Evolutionary conservation across 2,888 invertebrate species (phyloP).

Genomic region (Ametastegia equiseti): DNA sequence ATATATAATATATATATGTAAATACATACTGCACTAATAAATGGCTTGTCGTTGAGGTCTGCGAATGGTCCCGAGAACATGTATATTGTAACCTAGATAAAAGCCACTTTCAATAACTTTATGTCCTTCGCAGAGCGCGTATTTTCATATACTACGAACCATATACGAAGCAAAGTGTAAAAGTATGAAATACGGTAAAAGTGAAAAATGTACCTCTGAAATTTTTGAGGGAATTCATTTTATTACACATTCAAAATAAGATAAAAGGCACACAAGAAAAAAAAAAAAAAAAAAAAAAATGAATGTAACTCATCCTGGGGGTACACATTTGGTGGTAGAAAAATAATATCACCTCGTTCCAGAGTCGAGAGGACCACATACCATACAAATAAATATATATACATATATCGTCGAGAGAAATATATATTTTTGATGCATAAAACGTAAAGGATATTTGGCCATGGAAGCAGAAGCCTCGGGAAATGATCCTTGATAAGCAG

Average conservation of each 20-base stretch:
- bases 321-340: not conserved
- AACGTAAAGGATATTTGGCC: conserved; percentile 14
- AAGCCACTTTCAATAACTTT: not conserved
- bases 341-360: not conserved
- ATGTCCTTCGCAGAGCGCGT: too few species aligned
- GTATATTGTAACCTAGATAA: not conserved
- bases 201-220: too few species aligned
- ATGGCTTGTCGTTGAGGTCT: not conserved
- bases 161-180: too few species aligned
- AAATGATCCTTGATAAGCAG: conserved; percentile 3
- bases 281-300: not conserved
- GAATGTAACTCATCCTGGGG: not conserved
- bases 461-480: not conserved
- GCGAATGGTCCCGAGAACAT: not conserved
- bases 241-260: too few species aligned
- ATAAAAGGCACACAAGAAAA: too few species aligned
- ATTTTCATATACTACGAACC: too few species aligned
- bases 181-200: too few species aligned
- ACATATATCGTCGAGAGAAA: too few species aligned
- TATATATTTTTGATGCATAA: not conserved
- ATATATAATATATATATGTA: too few species aligned
- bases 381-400: too few species aligned
- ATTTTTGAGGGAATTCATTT: too few species aligned
- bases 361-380: not conserved
- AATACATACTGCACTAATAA: not conserved